phyloP scores from a whole-genome alignment of 2,888 invertebrate species.

The Synanthedon tipuliformis region DNA sequence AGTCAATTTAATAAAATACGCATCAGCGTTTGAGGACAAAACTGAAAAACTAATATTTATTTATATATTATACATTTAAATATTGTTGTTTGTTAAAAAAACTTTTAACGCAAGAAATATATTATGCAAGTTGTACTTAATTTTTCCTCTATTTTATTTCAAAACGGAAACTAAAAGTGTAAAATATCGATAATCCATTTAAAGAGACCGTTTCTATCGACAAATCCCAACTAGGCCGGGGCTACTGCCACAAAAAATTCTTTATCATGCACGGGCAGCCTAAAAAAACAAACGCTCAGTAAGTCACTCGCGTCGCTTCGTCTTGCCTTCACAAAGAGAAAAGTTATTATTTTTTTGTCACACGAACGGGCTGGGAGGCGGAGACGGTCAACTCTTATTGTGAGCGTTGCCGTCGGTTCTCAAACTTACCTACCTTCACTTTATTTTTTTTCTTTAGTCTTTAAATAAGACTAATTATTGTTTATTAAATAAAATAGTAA shows the following conservation, averaged over 20 bases:
- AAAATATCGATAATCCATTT: constrained; percentile 2
- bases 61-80: no score
- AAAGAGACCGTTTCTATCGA: constrained; percentile 17
- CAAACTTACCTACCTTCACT: constrained; percentile 16
- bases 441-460: no score
- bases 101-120: no score
- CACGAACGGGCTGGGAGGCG: constrained; percentile 35
- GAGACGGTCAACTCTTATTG: constrained; percentile 37
- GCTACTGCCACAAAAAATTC: constrained; percentile 69
- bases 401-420: constrained; percentile 18
- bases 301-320: constrained; percentile 59
- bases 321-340: constrained; percentile 36
- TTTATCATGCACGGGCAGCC: constrained; percentile 64
- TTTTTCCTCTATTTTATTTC: no score
- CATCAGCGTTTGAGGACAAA: no score
- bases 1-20: no score
- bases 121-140: no score
- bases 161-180: no score
- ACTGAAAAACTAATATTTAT: no score
- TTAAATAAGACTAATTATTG: no score
- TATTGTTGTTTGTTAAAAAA: no score
- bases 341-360: constrained; percentile 63
- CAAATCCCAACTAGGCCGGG: constrained; percentile 22
- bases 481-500: no score
- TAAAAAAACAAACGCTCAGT: constrained; percentile 66